Evolutionary conservation across 2,113 vertebrate species (phyloP), one percentile per base, ranked within the genome.

Genomic region (Eulemur macaco): DNA sequence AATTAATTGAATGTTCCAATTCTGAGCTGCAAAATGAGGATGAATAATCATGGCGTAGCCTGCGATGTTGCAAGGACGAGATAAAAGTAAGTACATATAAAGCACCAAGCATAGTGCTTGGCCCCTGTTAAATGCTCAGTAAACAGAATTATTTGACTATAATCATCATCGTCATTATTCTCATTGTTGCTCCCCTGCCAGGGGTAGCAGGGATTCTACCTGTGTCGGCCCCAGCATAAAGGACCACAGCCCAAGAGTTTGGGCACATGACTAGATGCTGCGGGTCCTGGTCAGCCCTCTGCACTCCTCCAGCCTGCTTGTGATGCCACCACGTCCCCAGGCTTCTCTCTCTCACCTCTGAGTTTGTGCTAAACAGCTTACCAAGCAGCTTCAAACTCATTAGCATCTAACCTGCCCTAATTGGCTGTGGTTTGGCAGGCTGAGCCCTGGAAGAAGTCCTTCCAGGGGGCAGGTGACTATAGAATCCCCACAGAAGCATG

Each of bases 381-480:
- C 90, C 73, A 96, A 97, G 98, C 96, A 98, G 91, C 97, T 97
- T 93, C 77, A 45, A 82, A 90, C 78, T 97, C 98, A 98, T 98
- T 98, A 98, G 94, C 97, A 98, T 98, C 97, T 93, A 90, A 98
- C 86, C 96, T 91, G 96, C 91, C 93, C 76, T 98, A 98, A 98
- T 25, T 97, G 97, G 97, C 97, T 97, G 74, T 2, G 39, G 97
- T 97, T 98, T 97, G 95, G 88, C 91, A 94, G 92, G 54, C 94
- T 92, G 56, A 66, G 91, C 94, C 93, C 90, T 54, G 17, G 94
- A 93, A 27, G 76, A 95, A 94, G 69, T 84, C 92, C 86, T 98
- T 93, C 85, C 85, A 95, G 91, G 80, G 96, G 94, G 74, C 97
- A 98, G 91, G 74, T n/a, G 31, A 92, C 91, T 74, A 93, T 88